These are phyloP conservation scores for Phylloscopus trochilus DNA, from an alignment of 2,113 vertebrate genomes.

Conservation along the genomic window DNA sequence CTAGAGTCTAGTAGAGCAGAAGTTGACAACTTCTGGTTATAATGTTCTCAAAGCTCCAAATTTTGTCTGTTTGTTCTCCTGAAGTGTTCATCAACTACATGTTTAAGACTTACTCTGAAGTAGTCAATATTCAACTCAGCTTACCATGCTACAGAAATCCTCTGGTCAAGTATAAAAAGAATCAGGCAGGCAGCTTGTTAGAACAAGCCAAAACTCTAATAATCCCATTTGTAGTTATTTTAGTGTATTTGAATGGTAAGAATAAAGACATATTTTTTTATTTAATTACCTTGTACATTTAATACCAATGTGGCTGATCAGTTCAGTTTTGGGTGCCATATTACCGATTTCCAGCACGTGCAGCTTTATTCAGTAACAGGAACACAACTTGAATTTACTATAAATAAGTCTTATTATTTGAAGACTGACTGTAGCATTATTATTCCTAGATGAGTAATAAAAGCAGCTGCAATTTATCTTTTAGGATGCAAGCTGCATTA, in stretches of 20 bases:
- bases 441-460: background rate
- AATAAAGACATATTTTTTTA: background rate
- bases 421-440: background rate
- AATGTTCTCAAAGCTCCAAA: background rate
- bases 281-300: background rate
- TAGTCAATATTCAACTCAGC: background rate
- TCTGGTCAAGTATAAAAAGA: background rate
- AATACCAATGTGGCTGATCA: background rate
- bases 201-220: background rate
- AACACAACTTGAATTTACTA: background rate
- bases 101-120: background rate
- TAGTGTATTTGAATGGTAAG: background rate
- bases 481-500: background rate
- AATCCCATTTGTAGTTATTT: background rate
- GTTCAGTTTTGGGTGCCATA: background rate
- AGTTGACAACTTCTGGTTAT: background rate
- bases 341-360: background rate
- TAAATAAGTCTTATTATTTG: background rate
- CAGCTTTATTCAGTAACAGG: background rate
- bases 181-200: background rate
- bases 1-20: background rate
- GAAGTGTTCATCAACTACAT: background rate
- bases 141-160: background rate
- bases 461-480: background rate
- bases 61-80: background rate